Base-by-base conservation (phyloP, 2,113 vertebrate species). In the Ceuthmochares aereus region DNA sequence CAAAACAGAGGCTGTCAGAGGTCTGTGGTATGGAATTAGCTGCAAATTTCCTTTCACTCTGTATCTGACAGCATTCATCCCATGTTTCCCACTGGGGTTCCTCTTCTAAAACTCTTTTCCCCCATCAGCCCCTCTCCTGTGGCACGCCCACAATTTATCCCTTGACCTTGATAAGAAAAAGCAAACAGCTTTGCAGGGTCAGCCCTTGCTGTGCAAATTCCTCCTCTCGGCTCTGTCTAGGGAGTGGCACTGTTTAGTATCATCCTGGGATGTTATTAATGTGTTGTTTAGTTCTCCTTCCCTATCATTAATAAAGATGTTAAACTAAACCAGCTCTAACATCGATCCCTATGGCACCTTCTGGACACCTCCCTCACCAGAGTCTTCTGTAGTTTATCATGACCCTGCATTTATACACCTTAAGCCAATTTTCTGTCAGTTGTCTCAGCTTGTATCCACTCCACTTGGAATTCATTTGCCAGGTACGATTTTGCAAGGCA, bases 301-400 rank as follows among this genome's bases (percentile, higher is more conserved):
- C 21, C 52, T 78, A 49, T 88, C 94, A 95, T 97, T 95, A 96
- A 97, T 97, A 95, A 96, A 96, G 94, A 95, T 93, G 95, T 93
- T 96, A 89, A 94, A 91, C 85, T 51, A 86, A 87, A 80, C 92
- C 82, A 95, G 72, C 69, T 91, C 66, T 66, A 87, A 51, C 92
- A 96, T 95, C 75, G 73, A 95, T 95, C 91, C 85, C 91, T 26
- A 21, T 81, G 87, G 87, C 91, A 93, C 52, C 84, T 91, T 84
- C 89, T 69, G 87, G 91, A 96, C 80, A 87, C 69, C 42, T 85
- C 68, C 43, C 7, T 87, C 78, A 37, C 32, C 51, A n/a, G 7
- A 19, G 59, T 79, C 67, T 66, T 45, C 77, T 72, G 76, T 26
- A 89, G 80, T 97, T 97, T 84, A 96, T 97, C 96, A 96, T 74